phyloP scores from a whole-genome alignment of 2,888 invertebrate species.

The Terebella lapidaria region DNA sequence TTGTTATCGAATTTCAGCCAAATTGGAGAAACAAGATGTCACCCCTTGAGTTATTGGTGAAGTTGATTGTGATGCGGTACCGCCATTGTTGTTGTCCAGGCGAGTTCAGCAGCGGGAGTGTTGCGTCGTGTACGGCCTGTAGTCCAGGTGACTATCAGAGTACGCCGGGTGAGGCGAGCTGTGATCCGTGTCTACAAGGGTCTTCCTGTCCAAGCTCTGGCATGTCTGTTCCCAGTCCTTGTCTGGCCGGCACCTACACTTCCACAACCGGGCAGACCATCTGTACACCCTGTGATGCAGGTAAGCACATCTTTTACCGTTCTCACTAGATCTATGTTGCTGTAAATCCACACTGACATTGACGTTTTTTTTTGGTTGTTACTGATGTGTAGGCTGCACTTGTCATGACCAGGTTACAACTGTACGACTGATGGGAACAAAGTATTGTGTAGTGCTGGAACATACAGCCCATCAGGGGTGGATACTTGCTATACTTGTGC shows the following conservation, averaged over 20 bases:
- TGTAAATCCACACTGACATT: no score
- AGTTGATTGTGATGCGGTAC: no score
- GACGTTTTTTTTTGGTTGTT: neutral
- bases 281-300: constrained; percentile 18
- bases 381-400: neutral
- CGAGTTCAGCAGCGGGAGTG: constrained; percentile 5
- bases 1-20: no score
- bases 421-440: no score
- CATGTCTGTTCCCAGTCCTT: constrained; percentile 7
- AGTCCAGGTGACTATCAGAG: constrained; percentile 14
- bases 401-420: no score
- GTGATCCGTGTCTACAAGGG: constrained; percentile 12
- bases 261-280: constrained; percentile 2
- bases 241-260: constrained; percentile 19
- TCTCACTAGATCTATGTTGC: no score
- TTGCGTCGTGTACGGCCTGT: constrained; percentile 10
- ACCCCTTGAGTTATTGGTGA: no score
- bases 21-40: no score
- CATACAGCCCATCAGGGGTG: constrained; percentile 15
- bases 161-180: constrained; percentile 6
- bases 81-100: neutral
- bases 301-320: neutral
- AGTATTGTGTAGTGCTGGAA: constrained; percentile 15
- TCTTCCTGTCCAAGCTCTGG: constrained; percentile 11
- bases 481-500: constrained; percentile 9